Base-by-base conservation (phyloP, 2,888 invertebrate genomes). In the Scaptomyza tumidula region DNA sequence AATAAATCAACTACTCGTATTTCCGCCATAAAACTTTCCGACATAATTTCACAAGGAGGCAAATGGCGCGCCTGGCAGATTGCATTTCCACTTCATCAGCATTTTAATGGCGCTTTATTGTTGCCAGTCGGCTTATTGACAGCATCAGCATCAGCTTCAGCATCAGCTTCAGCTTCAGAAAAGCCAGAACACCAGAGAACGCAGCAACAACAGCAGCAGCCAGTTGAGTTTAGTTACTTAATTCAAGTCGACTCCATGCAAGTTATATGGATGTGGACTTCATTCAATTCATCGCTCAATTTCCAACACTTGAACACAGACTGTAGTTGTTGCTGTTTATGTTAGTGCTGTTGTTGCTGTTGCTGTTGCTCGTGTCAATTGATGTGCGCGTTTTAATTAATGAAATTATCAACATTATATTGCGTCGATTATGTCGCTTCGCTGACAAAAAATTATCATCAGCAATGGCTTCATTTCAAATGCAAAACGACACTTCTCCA, bases 51-150 rank as follows among this genome's bases (percentile, higher is more conserved):
- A 41, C 33, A 35, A 52, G 44, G 65, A 63, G 50, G 63, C 65
- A 24, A 45, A 50, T 9, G 52, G 45, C 37, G 33, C 41, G 49
- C 48, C 37, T 27, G 41, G 50, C 55, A 57, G 52, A 75, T 66
- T 76, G 76, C 84, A 77, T 84, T 79, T 84, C 67, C 70, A 84
- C 81, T 80, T 84, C 78, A 79, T 79, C 70, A 77, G 80, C 80
- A 72, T 66, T 80, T 73, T 81, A 66, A 78, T 78, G 67, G 50
- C 65, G 73, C 73, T 65, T 73, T 71, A 71, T 71, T 71, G 71
- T 71, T 71, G 71, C 27, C 62, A 62, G 48, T 44, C 53, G 56
- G 63, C 65, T 70, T 70, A 70, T 57, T 72, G 70, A 70, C 62
- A 65, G 66, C 69, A 7, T 10, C 53, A 52, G 13, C 57, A 59